Percentiles rank a stretch among this genome's conserved stretches.
Conservation (phyloP, 2,888 invertebrate species). For the Hyalella azteca region DNA sequence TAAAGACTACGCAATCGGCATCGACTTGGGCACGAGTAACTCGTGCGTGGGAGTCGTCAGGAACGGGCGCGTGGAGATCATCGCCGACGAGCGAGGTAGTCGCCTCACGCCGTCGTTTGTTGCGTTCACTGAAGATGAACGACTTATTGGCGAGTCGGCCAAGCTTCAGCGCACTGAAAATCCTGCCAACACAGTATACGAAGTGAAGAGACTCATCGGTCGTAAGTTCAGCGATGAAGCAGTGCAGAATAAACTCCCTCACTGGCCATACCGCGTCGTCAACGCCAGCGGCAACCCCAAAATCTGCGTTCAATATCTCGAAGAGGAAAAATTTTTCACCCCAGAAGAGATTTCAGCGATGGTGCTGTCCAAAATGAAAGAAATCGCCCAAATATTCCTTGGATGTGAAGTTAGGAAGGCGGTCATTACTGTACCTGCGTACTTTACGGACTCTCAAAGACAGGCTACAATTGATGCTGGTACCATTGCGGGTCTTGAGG, state of each 20-base stretch:
- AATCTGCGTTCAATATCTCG: neutral
- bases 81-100: slow-evolving; percentile 14
- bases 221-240: neutral
- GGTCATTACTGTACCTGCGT: slow-evolving; percentile 28
- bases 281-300: neutral
- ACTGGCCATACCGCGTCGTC: neutral
- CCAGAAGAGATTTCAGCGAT: slow-evolving; percentile 26
- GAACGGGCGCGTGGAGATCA: slow-evolving; percentile 18
- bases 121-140: neutral
- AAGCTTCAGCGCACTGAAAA: neutral
- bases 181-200: neutral
- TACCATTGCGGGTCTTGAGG: slow-evolving; percentile 64
- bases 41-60: slow-evolving; percentile 23
- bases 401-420: slow-evolving; percentile 14
- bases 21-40: slow-evolving; percentile 28
- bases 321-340: neutral
- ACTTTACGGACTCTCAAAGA: slow-evolving; percentile 14
- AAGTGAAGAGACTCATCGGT: neutral
- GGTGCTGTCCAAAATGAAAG: slow-evolving; percentile 1
- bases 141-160: neutral
- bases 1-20: slow-evolving; percentile 17
- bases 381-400: neutral
- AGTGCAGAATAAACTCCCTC: neutral
- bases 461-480: slow-evolving; percentile 10
- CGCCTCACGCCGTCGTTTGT: slow-evolving; percentile 22